phyloP scores from a whole-genome alignment of 2,888 invertebrate species.

The Ephialtes manifestator region DNA sequence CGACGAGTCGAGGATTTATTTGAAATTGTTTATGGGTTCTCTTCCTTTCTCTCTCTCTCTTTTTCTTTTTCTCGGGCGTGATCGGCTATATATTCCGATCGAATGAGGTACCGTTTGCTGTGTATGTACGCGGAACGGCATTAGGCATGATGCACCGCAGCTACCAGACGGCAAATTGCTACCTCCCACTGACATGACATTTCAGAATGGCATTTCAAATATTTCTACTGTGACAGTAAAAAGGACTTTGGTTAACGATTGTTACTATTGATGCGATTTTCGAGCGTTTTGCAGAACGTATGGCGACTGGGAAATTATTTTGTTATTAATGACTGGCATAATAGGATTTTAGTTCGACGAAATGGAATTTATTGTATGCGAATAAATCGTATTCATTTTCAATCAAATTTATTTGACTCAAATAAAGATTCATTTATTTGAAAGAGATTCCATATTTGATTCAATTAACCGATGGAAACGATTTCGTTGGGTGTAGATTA shows the following conservation, averaged over 20 bases:
- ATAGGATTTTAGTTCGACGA: too few relatives aligned
- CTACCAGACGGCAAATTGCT: constrained; percentile 24
- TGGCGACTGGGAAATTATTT: neutral
- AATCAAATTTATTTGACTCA: too few relatives aligned
- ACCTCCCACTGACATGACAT: neutral
- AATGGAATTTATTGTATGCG: too few relatives aligned
- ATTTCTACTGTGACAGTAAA: neutral
- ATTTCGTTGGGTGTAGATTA: too few relatives aligned
- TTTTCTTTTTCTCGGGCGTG: constrained; percentile 22
- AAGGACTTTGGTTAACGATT: neutral
- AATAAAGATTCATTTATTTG: too few relatives aligned
- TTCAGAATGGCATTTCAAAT: neutral
- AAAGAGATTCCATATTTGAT: too few relatives aligned
- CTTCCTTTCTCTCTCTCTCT: neutral
- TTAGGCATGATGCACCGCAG: constrained; percentile 13
- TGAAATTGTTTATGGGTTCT: constrained; percentile 67
- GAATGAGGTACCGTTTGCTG: neutral
- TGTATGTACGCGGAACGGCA: neutral
- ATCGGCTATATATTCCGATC: constrained; percentile 44
- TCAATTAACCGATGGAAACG: too few relatives aligned
- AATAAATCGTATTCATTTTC: too few relatives aligned
- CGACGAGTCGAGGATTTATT: constrained; percentile 67
- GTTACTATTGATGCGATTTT: neutral
- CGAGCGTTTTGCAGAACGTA: neutral
- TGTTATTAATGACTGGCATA: too few relatives aligned